Conservation (phyloP, 1,140 invertebrate genomes). For the Drosophila triauraria region DNA sequence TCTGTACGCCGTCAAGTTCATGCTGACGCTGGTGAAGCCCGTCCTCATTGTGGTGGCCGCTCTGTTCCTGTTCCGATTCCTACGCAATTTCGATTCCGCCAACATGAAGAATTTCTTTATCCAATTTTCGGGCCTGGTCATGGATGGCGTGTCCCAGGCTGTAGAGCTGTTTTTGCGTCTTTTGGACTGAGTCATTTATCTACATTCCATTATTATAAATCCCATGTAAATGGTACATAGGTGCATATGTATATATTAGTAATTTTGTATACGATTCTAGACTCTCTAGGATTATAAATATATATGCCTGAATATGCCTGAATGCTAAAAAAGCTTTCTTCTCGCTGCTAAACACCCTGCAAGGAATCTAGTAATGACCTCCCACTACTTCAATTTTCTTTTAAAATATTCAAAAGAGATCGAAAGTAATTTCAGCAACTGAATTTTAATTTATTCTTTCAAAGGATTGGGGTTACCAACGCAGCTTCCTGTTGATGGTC, state of each 20-base stretch:
- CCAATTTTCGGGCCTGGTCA: neutral
- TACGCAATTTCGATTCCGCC: slow-evolving; percentile 7
- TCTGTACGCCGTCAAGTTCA: slow-evolving; percentile 15
- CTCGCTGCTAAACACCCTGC: neutral
- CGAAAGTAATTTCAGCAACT: neutral
- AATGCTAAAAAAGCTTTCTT: too few relatives aligned
- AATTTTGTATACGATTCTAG: too few relatives aligned
- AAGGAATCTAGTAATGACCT: neutral
- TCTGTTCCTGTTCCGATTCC: slow-evolving; percentile 30
- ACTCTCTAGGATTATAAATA: too few relatives aligned
- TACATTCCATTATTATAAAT: slow-evolving; percentile 13
- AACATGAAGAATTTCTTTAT: slow-evolving; percentile 23
- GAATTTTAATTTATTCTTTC: neutral
- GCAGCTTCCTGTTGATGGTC: slow-evolving; percentile 82
- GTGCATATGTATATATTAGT: too few relatives aligned
- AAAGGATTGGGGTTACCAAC: slow-evolving; percentile 29
- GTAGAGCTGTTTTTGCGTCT: neutral
- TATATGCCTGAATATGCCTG: too few relatives aligned
- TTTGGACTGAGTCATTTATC: neutral
- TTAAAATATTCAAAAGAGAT: neutral
- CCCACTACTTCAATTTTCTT: neutral
- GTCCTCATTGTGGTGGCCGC: slow-evolving; percentile 32
- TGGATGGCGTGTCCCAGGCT: slow-evolving; percentile 2
- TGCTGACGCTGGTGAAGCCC: slow-evolving; percentile 47
- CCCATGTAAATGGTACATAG: neutral